A percentile compares a stretch with the other conserved stretches of the same genome.
Evolutionary conservation across 2,888 invertebrate genomes (phyloP).

Genomic region (Nomada hirtipes): DNA sequence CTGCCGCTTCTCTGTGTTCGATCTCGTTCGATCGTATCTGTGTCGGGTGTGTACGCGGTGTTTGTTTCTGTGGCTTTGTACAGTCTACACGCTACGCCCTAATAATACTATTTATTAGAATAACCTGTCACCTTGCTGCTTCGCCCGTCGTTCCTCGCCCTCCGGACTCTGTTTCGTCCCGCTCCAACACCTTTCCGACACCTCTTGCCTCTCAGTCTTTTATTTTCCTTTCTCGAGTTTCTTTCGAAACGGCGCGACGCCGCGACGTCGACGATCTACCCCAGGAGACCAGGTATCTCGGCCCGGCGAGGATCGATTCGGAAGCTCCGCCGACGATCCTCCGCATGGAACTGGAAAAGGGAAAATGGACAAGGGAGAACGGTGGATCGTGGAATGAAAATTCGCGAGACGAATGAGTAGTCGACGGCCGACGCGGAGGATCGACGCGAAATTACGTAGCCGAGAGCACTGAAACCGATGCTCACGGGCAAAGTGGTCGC

Average conservation of each 20-base stretch:
- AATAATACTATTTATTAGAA: slow-evolving; percentile 83
- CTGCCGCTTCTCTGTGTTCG: slow-evolving; percentile 6
- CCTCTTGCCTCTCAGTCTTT: slow-evolving; percentile 20
- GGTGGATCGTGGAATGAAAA: too few relatives aligned
- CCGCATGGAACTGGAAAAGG: too few relatives aligned
- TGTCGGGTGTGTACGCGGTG: neutral
- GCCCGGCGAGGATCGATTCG: too few relatives aligned
- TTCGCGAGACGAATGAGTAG: too few relatives aligned
- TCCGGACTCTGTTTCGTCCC: neutral
- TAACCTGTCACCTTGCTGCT: slow-evolving; percentile 64
- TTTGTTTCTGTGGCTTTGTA: slow-evolving; percentile 70
- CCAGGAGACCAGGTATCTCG: too few relatives aligned
- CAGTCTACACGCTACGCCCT: slow-evolving; percentile 83
- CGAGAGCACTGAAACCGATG: too few relatives aligned
- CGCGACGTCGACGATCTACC: too few relatives aligned
- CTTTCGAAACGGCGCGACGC: neutral
- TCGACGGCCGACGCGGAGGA: too few relatives aligned
- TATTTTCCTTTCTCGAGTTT: neutral
- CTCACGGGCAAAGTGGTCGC: too few relatives aligned
- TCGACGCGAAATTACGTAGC: too few relatives aligned
- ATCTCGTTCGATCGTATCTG: neutral
- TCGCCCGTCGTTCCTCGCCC: neutral
- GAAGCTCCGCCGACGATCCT: too few relatives aligned
- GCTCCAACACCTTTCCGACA: neutral
- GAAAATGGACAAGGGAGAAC: too few relatives aligned